Conservation (phyloP, 2,113 vertebrate genomes). For the Upupa epops region DNA sequence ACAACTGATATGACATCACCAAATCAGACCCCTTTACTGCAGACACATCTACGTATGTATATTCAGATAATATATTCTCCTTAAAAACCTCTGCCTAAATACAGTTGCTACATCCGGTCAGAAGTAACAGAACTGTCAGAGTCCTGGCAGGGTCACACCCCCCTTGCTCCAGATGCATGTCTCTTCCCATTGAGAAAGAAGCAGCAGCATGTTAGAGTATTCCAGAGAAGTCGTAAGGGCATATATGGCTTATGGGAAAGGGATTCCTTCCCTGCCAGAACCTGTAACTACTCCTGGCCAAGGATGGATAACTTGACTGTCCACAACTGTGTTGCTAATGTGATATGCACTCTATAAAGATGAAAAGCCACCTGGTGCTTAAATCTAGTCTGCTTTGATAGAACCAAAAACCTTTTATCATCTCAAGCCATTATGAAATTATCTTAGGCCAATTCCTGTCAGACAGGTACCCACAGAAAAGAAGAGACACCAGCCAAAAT, state of each 20-base stretch:
- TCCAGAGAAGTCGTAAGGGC: not conserved
- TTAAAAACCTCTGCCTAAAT: not conserved
- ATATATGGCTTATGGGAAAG: not conserved
- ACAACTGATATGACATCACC: not conserved
- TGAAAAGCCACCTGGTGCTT: constrained; percentile 9
- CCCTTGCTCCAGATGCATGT: not conserved
- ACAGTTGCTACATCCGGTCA: fast-evolving
- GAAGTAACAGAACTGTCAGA: not conserved
- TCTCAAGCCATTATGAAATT: not conserved
- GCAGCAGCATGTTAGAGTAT: not conserved
- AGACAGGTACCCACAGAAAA: not conserved
- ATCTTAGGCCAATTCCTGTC: constrained; percentile 1
- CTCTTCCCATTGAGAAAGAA: not conserved
- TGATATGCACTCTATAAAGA: not conserved
- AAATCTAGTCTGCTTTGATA: not conserved
- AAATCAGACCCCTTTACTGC: not conserved
- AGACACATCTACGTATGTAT: not conserved
- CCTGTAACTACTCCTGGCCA: not conserved
- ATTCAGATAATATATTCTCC: not conserved
- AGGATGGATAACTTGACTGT: not conserved
- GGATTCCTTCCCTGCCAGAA: not conserved
- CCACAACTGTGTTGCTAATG: not conserved
- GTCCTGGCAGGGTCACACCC: not conserved
- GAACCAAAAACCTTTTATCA: constrained; percentile 17
- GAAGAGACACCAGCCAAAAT: not conserved